Evolutionary conservation across 1,140 invertebrate species (phyloP).

Genomic region (Drosophila kohkoa): DNA sequence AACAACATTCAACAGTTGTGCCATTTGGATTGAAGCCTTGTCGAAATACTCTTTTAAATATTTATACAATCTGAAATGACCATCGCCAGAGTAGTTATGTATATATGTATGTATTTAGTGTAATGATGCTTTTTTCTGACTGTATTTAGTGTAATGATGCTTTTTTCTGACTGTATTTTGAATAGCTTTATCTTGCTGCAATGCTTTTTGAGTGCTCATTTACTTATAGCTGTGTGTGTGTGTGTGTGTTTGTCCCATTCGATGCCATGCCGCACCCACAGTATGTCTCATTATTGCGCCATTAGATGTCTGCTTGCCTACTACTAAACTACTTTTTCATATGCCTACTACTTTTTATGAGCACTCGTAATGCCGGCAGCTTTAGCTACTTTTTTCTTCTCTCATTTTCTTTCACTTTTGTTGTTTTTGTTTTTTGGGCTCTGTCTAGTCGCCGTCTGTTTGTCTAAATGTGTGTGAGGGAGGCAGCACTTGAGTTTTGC

Average conservation of each 20-base stretch:
- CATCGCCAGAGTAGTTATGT: neutral
- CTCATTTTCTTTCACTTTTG: slow-evolving; percentile 10
- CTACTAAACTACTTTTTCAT: slow-evolving; percentile 57
- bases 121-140: slow-evolving; percentile 1
- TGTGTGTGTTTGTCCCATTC: slow-evolving; percentile 32
- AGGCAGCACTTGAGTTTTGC: slow-evolving; percentile 67
- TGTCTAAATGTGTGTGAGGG: slow-evolving; percentile 27
- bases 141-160: no score
- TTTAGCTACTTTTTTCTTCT: slow-evolving; percentile 23
- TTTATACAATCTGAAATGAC: slow-evolving; percentile 1
- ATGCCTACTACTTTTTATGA: slow-evolving; percentile 54
- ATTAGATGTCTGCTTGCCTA: slow-evolving; percentile 67
- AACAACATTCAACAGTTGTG: neutral
- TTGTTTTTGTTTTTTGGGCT: slow-evolving; percentile 31
- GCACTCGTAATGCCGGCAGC: slow-evolving; percentile 18
- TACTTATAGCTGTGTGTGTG: slow-evolving; percentile 24
- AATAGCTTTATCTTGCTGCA: slow-evolving; percentile 21
- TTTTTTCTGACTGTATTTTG: no score
- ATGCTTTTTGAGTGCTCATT: slow-evolving; percentile 11
- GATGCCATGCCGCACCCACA: slow-evolving; percentile 38
- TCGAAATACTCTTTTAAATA: neutral
- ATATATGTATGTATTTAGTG: slow-evolving; percentile 4
- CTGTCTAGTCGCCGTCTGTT: slow-evolving; percentile 65
- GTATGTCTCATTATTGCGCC: slow-evolving; percentile 57
- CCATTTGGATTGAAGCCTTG: neutral